Evolutionary conservation across 2,888 invertebrate genomes (phyloP).

Genomic region (Lysandra coridon): DNA sequence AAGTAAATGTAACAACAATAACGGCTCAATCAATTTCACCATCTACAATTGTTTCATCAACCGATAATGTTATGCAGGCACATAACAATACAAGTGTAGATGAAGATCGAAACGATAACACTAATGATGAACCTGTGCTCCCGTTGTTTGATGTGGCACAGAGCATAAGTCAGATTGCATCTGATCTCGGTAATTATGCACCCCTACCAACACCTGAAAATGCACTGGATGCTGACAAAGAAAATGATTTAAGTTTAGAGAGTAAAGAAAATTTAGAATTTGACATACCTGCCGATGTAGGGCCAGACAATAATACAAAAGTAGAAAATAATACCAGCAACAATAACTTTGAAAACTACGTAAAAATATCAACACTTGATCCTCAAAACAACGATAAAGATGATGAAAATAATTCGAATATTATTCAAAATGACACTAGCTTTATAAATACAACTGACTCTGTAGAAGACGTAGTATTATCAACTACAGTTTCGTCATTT

Average conservation of each 20-base stretch:
- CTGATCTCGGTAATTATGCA: constrained; percentile 66
- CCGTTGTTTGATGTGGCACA: constrained; percentile 71
- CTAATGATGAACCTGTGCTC: constrained; percentile 50
- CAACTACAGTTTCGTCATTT: constrained; percentile 41
- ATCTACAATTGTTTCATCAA: constrained; percentile 62
- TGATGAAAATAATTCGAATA: constrained; percentile 36
- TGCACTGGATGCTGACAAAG: constrained; percentile 58
- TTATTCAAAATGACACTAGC: constrained; percentile 25
- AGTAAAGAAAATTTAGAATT: constrained; percentile 71
- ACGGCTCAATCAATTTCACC: constrained; percentile 73
- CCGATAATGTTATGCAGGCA: constrained; percentile 51
- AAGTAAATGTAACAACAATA: constrained; percentile 61
- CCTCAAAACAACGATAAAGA: constrained; percentile 50
- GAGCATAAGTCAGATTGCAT: constrained; percentile 76
- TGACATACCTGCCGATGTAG: constrained; percentile 58
- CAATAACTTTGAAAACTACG: constrained; percentile 54
- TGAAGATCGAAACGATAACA: constrained; percentile 40
- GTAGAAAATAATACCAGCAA: not conserved
- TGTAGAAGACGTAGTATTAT: constrained; percentile 37
- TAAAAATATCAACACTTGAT: constrained; percentile 68
- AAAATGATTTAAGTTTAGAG: constrained; percentile 56
- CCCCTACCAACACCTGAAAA: constrained; percentile 63
- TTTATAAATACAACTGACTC: constrained; percentile 38
- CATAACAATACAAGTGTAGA: constrained; percentile 39
- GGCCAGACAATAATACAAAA: constrained; percentile 40